phyloP scores from a whole-genome alignment of 1,140 invertebrate genomes.

The Micrasema minimum region DNA sequence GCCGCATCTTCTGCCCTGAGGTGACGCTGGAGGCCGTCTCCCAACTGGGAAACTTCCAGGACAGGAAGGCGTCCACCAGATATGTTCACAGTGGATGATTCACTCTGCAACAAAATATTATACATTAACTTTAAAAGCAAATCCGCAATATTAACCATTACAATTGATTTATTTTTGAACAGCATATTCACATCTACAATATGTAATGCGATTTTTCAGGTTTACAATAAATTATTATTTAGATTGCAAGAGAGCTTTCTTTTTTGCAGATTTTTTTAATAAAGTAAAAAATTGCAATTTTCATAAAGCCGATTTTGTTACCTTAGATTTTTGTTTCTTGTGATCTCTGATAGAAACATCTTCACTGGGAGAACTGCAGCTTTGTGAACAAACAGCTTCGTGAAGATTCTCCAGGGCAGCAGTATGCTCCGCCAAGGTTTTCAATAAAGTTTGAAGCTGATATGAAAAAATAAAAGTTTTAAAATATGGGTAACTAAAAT shows the following conservation, averaged over 20 bases:
- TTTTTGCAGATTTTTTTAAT: no score
- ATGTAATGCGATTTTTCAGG: no score
- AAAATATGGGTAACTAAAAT: background rate
- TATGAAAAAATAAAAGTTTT: conserved; percentile 12
- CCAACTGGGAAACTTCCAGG: conserved; percentile 70
- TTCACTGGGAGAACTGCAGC: conserved; percentile 78
- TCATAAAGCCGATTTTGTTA: no score
- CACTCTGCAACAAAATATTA: conserved; percentile 2
- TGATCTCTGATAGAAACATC: conserved; percentile 80
- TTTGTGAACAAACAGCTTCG: conserved; percentile 67
- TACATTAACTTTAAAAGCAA: background rate
- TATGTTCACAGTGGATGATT: background rate
- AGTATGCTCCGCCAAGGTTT: conserved; percentile 72
- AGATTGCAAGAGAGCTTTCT: no score
- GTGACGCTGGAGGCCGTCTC: conserved; percentile 75
- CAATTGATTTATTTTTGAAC: no score
- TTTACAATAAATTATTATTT: no score
- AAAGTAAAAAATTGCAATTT: no score
- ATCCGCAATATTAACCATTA: no score
- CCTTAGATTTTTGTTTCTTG: conserved; percentile 50
- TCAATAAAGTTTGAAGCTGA: conserved; percentile 71
- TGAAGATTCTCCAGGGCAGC: conserved; percentile 77
- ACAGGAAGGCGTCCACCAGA: conserved; percentile 59
- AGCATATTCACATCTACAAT: no score
- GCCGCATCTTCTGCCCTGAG: conserved; percentile 78